Evolutionary conservation across 2,888 invertebrate genomes (phyloP).

Genomic region (Brenthis daphne): DNA sequence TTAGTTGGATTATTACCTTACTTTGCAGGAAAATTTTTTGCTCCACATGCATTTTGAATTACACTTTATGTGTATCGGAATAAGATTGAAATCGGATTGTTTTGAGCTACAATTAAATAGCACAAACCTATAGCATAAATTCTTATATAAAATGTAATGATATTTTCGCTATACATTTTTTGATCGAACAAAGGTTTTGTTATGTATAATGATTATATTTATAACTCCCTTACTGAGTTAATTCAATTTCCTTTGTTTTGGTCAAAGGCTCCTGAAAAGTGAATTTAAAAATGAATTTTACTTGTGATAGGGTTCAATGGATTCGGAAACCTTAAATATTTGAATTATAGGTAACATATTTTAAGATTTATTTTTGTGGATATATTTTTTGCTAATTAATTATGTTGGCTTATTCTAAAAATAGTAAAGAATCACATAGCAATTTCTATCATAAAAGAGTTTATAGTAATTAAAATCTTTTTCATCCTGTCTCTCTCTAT

Average conservation of each 20-base stretch:
- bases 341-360: too few relatives aligned
- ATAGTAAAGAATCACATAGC: too few relatives aligned
- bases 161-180: constrained; percentile 21
- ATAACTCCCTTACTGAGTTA: constrained; percentile 2
- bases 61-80: constrained; percentile 11
- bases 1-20: constrained; percentile 37
- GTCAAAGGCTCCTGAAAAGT: constrained; percentile 24
- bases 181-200: constrained; percentile 8
- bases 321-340: constrained; percentile 4
- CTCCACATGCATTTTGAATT: constrained; percentile 4
- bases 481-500: not conserved
- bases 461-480: not conserved
- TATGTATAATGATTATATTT: constrained; percentile 1
- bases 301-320: constrained; percentile 20
- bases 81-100: constrained; percentile 15
- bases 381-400: too few relatives aligned
- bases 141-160: constrained; percentile 34
- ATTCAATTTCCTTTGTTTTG: constrained; percentile 30
- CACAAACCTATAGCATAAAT: constrained; percentile 30
- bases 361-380: too few relatives aligned
- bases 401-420: too few relatives aligned
- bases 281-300: constrained; percentile 29
- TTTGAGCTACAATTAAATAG: constrained; percentile 35
- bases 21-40: constrained; percentile 31
- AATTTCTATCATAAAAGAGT: too few relatives aligned